Conservation (phyloP, 1,140 invertebrate species). For the Trichomalopsis sarcophagae region DNA sequence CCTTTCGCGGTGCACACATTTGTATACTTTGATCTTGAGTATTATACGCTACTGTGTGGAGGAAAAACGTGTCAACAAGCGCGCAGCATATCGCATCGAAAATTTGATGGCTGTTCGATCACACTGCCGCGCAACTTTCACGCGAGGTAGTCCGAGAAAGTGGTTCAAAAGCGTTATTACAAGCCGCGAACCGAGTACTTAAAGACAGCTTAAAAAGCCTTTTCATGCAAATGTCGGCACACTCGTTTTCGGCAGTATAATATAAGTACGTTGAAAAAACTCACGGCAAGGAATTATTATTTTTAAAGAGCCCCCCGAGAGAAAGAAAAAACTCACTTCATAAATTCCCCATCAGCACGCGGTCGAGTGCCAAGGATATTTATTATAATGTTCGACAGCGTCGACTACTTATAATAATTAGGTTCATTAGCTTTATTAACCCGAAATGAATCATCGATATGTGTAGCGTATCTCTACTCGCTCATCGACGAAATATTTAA, state of each 20-base stretch:
- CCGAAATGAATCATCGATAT: not conserved
- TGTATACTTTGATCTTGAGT: not conserved
- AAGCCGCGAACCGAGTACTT: constrained; percentile 2
- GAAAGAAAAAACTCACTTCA: no score
- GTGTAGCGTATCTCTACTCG: not conserved
- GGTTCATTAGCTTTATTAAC: not conserved
- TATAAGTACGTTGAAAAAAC: not conserved
- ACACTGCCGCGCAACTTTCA: not conserved
- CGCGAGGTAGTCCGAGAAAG: not conserved
- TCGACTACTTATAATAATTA: not conserved
- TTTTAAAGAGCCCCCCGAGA: not conserved
- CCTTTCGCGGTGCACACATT: not conserved
- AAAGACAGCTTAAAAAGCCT: constrained; percentile 12
- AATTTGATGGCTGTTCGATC: not conserved
- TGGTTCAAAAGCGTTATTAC: constrained; percentile 14
- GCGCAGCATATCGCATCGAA: not conserved
- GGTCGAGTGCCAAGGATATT: not conserved
- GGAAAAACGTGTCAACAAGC: not conserved
- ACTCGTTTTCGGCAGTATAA: not conserved
- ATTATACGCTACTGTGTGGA: not conserved
- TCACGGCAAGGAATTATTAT: not conserved
- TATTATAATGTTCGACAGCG: not conserved
- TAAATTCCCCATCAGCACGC: no score
- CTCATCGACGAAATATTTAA: not conserved
- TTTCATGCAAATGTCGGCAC: not conserved